Evolutionary conservation across 2,113 vertebrate species (phyloP).

Genomic region (Rostratula benghalensis): DNA sequence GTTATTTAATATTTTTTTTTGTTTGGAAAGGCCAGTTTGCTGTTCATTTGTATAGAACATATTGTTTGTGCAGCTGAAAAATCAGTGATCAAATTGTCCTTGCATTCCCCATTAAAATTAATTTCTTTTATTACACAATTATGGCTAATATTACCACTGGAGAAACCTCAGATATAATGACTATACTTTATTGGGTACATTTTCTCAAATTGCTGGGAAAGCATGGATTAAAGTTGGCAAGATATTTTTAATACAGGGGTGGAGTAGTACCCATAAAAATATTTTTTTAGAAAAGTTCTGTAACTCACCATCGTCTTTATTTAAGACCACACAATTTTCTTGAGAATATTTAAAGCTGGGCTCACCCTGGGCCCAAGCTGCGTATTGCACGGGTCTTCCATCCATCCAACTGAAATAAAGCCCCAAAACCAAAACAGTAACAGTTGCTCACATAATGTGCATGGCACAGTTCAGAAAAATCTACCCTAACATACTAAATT

Average conservation of each 20-base stretch:
- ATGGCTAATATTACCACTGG: neutral
- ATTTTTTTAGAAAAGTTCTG: neutral
- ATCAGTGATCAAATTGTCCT: neutral
- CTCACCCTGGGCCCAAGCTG: conserved; percentile 81
- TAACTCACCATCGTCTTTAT: conserved; percentile 78
- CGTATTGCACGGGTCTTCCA: conserved; percentile 76
- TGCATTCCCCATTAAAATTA: neutral
- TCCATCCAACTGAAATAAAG: conserved; percentile 81
- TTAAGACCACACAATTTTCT: conserved; percentile 85
- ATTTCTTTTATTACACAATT: neutral
- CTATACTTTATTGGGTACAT: neutral
- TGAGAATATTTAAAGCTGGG: conserved; percentile 82
- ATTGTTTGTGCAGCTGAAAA: neutral
- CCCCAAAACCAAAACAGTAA: neutral
- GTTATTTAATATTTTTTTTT: neutral
- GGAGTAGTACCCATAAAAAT: neutral
- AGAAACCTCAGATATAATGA: neutral
- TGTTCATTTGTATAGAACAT: neutral
- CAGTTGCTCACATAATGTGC: neutral
- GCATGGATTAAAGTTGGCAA: neutral
- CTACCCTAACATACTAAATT: neutral
- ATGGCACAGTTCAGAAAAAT: neutral
- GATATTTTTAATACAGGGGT: neutral
- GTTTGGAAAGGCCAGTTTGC: neutral
- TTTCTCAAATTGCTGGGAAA: neutral